Evolutionary conservation across 2,888 invertebrate species (phyloP), one percentile per base, ranked within the genome.

Genomic region (Drosophila formosana): DNA sequence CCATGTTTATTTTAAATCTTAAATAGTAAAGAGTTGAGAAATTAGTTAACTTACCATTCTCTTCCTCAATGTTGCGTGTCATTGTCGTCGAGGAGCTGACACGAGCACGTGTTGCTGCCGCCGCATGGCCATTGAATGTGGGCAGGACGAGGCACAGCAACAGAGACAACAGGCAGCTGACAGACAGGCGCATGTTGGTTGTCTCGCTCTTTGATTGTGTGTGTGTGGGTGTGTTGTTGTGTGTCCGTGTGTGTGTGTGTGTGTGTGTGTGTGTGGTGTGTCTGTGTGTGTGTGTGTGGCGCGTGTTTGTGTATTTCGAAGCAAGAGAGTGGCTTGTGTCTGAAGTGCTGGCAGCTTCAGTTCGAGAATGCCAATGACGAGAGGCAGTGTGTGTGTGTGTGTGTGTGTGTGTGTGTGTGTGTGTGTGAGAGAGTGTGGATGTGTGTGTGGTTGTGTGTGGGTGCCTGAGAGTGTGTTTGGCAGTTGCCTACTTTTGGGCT

Each of bases 31-130:
- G 28, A 39, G 30, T 9, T 34, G 4, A 7, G 25, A 45, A 25
- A n/a, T 32, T 30, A 23, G 8, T 28, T 4, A 37, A 91, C 92
- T 92, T 80, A 92, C 92, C 92, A 68, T 92, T 92, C 81, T 92
- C 92, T 69, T 92, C 92, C 66, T 92, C 92, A 51, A 92, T 92
- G 80, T 92, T 92, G 66, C 92, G 91, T 60, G 91, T 91, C 88
- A 92, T 91, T 65, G 90, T 82, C 30, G 92, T 90, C 39, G 90
- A 88, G 49, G 90, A 82, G 53, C 90, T 90, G 72, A 90, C 88
- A 63, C 91, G 90, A 34, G 80, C 88, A 70, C 86, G 86, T 70
- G 90, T 80, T 55, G 91, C 80, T 65, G 80, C 89, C 57, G 88
- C 72, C 69, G 88, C 88, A 58, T 72, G 75, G 61, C 78, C 78